phyloP scores from a whole-genome alignment of 1,140 invertebrate species.

The Cyclargus thomasi region DNA sequence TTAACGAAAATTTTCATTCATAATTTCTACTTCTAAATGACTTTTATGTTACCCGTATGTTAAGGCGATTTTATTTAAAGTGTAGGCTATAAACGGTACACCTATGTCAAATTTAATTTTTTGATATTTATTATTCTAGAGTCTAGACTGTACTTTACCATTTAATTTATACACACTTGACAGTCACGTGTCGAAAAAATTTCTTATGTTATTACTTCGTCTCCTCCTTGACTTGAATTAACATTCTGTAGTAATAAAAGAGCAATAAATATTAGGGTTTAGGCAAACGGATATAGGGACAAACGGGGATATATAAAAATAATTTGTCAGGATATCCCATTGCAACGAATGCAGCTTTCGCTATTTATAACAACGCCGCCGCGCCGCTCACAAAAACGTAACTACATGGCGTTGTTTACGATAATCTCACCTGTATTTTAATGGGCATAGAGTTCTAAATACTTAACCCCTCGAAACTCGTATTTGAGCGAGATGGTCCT shows the following conservation, averaged over 20 bases:
- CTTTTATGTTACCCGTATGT: too few species aligned
- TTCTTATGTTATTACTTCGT: not conserved
- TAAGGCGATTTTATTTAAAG: not conserved
- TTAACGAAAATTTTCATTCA: not conserved
- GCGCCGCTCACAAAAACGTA: slow-evolving; percentile 28
- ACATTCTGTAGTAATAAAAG: slow-evolving; percentile 5
- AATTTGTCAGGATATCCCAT: slow-evolving; percentile 69
- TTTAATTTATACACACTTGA: too few species aligned
- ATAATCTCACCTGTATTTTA: slow-evolving; percentile 28
- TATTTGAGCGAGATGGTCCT: slow-evolving; percentile 23
- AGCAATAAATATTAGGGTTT: slow-evolving; percentile 20
- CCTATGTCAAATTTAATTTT: too few species aligned
- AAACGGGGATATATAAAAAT: slow-evolving; percentile 63
- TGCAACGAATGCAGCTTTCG: slow-evolving; percentile 45
- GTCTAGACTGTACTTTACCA: too few species aligned
- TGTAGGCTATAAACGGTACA: too few species aligned
- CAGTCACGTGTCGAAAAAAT: not conserved
- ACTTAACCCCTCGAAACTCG: slow-evolving; percentile 13
- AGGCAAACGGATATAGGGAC: slow-evolving; percentile 48
- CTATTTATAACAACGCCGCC: slow-evolving; percentile 47
- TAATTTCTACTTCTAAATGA: not conserved
- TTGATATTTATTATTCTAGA: too few species aligned
- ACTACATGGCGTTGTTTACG: slow-evolving; percentile 13
- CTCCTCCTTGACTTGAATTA: not conserved
- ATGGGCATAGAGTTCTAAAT: slow-evolving; percentile 28